phyloP scores from a whole-genome alignment of 2,797 vertebrate species.

The Bucorvus abyssinicus region DNA sequence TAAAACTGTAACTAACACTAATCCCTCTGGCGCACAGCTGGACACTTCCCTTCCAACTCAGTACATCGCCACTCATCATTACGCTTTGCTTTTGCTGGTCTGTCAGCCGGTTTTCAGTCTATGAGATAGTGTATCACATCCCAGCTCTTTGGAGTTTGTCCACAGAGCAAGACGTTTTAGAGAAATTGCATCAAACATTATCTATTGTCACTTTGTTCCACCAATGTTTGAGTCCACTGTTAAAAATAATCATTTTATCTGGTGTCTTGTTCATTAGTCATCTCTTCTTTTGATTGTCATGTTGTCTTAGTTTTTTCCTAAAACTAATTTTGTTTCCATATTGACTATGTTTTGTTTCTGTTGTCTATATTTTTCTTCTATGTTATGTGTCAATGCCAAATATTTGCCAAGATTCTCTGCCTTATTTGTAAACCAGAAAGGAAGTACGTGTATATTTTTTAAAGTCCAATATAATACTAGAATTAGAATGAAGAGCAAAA shows the following conservation, averaged over 20 bases:
- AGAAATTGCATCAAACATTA: not conserved
- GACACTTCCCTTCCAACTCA: conserved; percentile 46
- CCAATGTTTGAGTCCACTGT: not conserved
- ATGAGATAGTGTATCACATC: not conserved
- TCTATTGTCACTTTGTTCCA: not conserved
- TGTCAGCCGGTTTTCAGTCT: conserved; percentile 2
- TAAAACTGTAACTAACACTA: conserved; percentile 64
- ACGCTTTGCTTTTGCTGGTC: not conserved
- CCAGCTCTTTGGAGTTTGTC: not conserved
- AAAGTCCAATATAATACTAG: not conserved
- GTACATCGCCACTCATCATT: conserved; percentile 35
- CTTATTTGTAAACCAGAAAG: not conserved
- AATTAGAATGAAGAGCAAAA: not conserved
- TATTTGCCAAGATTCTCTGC: not conserved
- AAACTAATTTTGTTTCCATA: not conserved
- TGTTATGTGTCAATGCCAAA: not conserved
- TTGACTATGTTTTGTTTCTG: not conserved
- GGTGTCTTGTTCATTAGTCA: not conserved
- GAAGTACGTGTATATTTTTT: not conserved
- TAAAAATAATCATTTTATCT: not conserved
- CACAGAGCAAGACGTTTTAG: not conserved
- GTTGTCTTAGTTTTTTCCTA: not conserved
- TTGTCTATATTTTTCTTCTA: not conserved
- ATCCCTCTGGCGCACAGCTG: conserved; percentile 64
- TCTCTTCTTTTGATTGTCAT: not conserved